Conservation (phyloP, 1,140 invertebrate species). For the Drosophila orosa region DNA sequence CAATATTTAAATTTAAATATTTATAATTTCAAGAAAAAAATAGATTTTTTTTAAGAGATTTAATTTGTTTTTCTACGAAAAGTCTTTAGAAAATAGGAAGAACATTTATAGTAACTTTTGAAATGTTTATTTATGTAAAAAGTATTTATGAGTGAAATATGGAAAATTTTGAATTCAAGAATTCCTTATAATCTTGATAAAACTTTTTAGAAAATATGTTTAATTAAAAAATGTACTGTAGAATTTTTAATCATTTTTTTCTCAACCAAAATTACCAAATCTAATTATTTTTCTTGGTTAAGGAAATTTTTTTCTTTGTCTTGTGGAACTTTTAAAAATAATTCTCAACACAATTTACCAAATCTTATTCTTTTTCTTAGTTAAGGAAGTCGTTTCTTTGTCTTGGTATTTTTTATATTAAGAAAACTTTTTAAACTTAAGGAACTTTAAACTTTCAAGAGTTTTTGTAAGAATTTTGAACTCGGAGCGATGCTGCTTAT, state of each 20-base stretch:
- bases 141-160: not conserved
- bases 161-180: not conserved
- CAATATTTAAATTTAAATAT: not conserved
- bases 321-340: too few species aligned
- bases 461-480: constrained; percentile 18
- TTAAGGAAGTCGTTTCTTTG: not conserved
- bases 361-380: not conserved
- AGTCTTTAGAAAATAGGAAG: too few species aligned
- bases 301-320: too few species aligned
- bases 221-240: too few species aligned
- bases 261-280: too few species aligned
- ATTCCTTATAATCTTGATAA: not conserved
- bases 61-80: not conserved
- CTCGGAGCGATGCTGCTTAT: constrained; percentile 49
- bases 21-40: not conserved
- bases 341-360: not conserved
- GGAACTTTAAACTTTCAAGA: not conserved
- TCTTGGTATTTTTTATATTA: too few species aligned
- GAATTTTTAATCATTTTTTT: too few species aligned
- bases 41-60: too few species aligned
- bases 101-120: not conserved
- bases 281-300: too few species aligned
- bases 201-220: not conserved
- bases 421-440: not conserved
- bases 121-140: not conserved